phyloP scores from a whole-genome alignment of 30 jellyfish, hydroid and myxozoan species.

The Hydractinia echinata region DNA sequence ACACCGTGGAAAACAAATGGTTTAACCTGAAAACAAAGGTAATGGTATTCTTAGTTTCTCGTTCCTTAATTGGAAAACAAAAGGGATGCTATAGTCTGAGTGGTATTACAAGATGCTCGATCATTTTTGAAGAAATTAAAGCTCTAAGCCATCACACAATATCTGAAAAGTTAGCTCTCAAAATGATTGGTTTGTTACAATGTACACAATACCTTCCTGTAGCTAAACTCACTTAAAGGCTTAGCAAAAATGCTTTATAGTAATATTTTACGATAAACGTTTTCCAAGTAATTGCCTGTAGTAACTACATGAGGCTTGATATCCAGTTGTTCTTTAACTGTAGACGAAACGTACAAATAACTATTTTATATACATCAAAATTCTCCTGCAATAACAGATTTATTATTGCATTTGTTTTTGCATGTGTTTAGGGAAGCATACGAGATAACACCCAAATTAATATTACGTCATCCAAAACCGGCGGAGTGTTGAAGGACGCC shows the following conservation, averaged over 20 bases:
- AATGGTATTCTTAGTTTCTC: not conserved
- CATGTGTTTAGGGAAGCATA: not conserved
- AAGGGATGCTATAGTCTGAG: not conserved
- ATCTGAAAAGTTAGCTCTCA: not conserved
- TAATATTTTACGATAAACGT: not conserved
- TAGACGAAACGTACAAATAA: too few species aligned
- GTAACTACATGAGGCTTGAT: too few species aligned
- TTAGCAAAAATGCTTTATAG: not conserved
- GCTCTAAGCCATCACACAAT: not conserved
- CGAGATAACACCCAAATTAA: not conserved
- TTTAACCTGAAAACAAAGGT: constrained; percentile 57
- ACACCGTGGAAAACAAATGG: constrained; percentile 20
- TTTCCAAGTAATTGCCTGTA: too few species aligned
- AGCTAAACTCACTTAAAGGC: too few species aligned
- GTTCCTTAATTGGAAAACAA: not conserved
- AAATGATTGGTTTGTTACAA: too few species aligned
- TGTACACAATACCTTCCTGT: too few species aligned
- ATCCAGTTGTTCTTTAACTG: too few species aligned
- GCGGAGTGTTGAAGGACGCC: not conserved
- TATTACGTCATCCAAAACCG: not conserved
- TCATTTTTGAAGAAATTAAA: not conserved
- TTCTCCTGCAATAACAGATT: too few species aligned
- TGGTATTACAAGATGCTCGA: not conserved
- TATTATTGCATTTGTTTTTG: too few species aligned
- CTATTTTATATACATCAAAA: too few species aligned